phyloP scores from a whole-genome alignment of 2,113 vertebrate genomes.

The Nettapus auritus region DNA sequence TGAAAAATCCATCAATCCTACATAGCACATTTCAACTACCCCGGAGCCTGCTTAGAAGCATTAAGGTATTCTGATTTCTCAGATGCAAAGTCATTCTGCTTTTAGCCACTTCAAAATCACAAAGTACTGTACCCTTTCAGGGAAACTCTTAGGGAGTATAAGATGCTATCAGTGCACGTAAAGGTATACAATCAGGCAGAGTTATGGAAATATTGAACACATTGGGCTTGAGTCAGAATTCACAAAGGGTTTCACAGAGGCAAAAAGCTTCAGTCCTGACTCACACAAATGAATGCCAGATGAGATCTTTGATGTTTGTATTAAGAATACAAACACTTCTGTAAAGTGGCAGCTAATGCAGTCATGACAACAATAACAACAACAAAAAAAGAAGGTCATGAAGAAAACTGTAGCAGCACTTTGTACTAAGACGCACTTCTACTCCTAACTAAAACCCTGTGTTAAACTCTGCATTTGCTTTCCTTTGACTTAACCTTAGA shows the following conservation, averaged over 20 bases:
- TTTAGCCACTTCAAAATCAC: neutral
- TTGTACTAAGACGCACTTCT: neutral
- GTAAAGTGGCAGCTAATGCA: neutral
- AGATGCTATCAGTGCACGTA: neutral
- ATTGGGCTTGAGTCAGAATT: neutral
- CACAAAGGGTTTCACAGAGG: neutral
- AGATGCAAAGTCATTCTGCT: slow-evolving; percentile 51
- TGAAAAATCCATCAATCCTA: neutral
- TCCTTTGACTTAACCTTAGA: neutral
- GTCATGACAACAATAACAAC: neutral
- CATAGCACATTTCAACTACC: neutral
- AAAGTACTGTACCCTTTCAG: neutral
- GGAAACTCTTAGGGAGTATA: neutral
- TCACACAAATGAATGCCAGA: neutral
- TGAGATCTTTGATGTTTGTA: neutral
- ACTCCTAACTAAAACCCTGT: neutral
- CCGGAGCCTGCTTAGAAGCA: neutral
- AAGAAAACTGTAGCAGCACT: neutral
- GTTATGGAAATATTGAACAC: neutral
- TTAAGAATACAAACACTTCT: neutral
- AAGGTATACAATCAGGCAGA: neutral
- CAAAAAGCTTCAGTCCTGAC: neutral
- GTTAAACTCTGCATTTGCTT: neutral
- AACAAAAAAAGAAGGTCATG: neutral
- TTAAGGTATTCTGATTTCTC: slow-evolving; percentile 25